A percentile compares a stretch with the other conserved stretches of the same genome.
Conservation (phyloP, 2,113 vertebrate genomes). For the Pseudorectes ferrugineus region DNA sequence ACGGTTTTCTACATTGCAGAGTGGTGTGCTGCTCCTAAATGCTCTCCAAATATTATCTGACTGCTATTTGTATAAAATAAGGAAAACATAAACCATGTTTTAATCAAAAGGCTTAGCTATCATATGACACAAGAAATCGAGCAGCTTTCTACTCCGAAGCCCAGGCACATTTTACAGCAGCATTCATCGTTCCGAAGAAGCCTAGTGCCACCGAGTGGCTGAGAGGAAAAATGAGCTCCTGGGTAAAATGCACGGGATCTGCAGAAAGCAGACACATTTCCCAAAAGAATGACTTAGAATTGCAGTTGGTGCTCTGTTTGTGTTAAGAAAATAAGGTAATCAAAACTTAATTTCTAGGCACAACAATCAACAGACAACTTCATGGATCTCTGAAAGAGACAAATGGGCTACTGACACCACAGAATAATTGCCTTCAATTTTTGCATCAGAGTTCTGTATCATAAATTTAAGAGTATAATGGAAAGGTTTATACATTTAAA, state of each 20-base stretch:
- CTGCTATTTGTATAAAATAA: slow-evolving; percentile 18
- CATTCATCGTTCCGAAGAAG: not conserved
- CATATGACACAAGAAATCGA: not conserved
- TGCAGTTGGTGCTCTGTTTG: not conserved
- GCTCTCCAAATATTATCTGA: slow-evolving; percentile 22
- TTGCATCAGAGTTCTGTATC: not conserved
- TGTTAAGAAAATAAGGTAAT: not conserved
- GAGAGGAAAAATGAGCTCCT: not conserved
- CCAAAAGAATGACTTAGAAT: not conserved
- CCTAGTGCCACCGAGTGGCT: slow-evolving; percentile 62
- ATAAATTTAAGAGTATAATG: not conserved
- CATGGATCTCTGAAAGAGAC: not conserved
- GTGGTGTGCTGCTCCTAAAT: not conserved
- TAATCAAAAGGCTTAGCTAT: slow-evolving; percentile 27
- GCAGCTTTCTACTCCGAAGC: not conserved
- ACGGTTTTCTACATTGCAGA: not conserved
- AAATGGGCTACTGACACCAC: not conserved
- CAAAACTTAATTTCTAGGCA: slow-evolving; percentile 31
- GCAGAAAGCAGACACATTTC: not conserved
- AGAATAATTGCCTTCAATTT: not conserved
- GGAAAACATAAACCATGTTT: slow-evolving; percentile 26
- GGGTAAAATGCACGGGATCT: not conserved
- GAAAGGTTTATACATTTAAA: not conserved
- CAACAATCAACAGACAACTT: not conserved
- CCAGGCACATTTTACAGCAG: not conserved